Evolutionary conservation across 2,888 invertebrate genomes (phyloP), one percentile per base, ranked within the genome.

Genomic region (Coleophora flavipennella): DNA sequence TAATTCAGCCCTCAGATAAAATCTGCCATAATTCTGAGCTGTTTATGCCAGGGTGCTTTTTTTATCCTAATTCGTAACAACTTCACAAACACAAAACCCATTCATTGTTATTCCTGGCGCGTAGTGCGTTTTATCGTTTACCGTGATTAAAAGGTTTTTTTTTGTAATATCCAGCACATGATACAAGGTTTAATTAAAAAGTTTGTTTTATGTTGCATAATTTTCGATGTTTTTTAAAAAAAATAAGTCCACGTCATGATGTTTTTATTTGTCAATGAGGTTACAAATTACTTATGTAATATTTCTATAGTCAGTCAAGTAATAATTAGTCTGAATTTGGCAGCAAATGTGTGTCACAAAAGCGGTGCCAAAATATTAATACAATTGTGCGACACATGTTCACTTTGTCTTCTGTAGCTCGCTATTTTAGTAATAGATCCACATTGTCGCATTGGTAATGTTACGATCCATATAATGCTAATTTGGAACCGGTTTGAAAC

Each of bases 91-190:
- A 20, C 6, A 20, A 20, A 20, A 4, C 20, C 20, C 42, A 50
- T 55, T 58, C 55, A 62, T 72, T 72, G 58, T 57, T 64, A 67
- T 67, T 70, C 67, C 44, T 44, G 43, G 58, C 68, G 53, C 59
- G 55, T 50, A 59, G 56, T 68, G 67, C 55, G 56, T 55, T 69
- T 69, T 70, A 68, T 68, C 48, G 63, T 55, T 49, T 11, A n/a
- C 13, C 44, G 50, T 48, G 59, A 59, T 68, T 64, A 61, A 51
- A 31, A 59, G 53, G 55, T 54, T 59, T 57, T 54, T 59, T 57
- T 51, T 44, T 50, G 49, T 55, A 55, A 62, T 59, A 57, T 50
- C 48, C 43, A 55, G 59, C 60, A 57, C 63, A 64, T 65, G 62
- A 59, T 54, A 28, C 33, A 14, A 25, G 3, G 28, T 53, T 50